phyloP scores from a whole-genome alignment of 2,113 vertebrate species.

The Odobenus rosmarus region DNA sequence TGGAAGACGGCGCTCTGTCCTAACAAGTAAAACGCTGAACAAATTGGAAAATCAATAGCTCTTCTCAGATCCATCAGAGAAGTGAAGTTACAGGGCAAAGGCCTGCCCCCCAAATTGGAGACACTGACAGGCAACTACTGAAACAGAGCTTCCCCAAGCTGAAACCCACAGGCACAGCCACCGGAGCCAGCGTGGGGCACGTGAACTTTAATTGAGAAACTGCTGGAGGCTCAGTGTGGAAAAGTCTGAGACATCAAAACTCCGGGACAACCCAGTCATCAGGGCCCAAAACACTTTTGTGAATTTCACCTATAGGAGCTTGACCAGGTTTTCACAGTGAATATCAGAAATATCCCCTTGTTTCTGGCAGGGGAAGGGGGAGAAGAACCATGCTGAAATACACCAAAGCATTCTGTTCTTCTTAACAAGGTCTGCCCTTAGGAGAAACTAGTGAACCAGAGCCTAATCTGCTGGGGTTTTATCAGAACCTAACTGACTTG shows the following conservation, averaged over 20 bases:
- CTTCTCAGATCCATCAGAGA: not conserved
- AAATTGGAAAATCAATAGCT: not conserved
- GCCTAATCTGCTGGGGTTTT: not conserved
- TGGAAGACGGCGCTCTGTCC: not conserved
- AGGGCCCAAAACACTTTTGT: no score
- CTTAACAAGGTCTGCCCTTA: not conserved
- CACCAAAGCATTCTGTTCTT: not conserved
- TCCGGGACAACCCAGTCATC: not conserved
- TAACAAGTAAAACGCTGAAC: not conserved
- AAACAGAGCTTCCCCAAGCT: accelerated
- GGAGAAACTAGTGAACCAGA: not conserved
- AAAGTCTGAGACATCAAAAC: not conserved
- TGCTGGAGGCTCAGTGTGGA: not conserved
- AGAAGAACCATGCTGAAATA: not conserved
- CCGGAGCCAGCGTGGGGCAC: not conserved
- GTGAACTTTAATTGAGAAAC: not conserved
- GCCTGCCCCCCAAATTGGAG: not conserved
- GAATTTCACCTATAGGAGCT: not conserved
- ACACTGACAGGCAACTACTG: not conserved
- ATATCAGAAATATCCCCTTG: not conserved
- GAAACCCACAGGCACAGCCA: accelerated
- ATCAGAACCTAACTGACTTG: not conserved
- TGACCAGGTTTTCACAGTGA: not conserved
- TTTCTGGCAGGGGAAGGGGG: not conserved
- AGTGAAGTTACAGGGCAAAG: not conserved